Evolutionary conservation across 2,888 invertebrate genomes (phyloP).

Genomic region (Watsonalla binaria): DNA sequence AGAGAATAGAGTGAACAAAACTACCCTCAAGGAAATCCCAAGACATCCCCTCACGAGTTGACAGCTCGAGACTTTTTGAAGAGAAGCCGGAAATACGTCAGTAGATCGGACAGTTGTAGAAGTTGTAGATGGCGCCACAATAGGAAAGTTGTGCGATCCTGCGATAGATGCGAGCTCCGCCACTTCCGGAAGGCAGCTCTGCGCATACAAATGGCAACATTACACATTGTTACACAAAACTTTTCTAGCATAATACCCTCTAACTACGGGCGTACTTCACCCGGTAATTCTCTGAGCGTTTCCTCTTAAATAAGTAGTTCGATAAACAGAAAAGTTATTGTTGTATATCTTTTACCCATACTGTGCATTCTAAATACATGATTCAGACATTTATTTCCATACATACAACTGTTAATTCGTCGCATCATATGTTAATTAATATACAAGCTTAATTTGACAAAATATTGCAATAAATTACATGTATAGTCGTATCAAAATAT

Average conservation of each 20-base stretch:
- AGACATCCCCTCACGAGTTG: slow-evolving; percentile 64
- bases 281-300: slow-evolving; percentile 51
- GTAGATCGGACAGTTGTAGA: slow-evolving; percentile 68
- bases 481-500: no score
- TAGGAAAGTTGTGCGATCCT: slow-evolving; percentile 55
- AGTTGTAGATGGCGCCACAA: slow-evolving; percentile 74
- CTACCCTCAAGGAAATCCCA: slow-evolving; percentile 69
- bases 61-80: slow-evolving; percentile 73
- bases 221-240: slow-evolving; percentile 74
- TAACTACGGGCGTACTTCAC: slow-evolving; percentile 53
- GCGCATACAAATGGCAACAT: slow-evolving; percentile 77
- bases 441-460: neutral
- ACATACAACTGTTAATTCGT: neutral
- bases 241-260: slow-evolving; percentile 67
- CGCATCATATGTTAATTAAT: neutral
- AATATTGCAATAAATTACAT: neutral
- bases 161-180: slow-evolving; percentile 40
- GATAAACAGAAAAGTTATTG: slow-evolving; percentile 48
- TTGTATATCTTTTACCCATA: slow-evolving; percentile 3
- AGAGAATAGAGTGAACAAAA: slow-evolving; percentile 56
- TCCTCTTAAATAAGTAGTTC: slow-evolving; percentile 53
- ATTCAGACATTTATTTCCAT: no score
- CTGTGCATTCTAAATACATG: no score
- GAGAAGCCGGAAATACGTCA: slow-evolving; percentile 74
- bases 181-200: slow-evolving; percentile 61